Percentiles rank a stretch among this genome's conserved stretches.
Evolutionary conservation across 2,113 vertebrate genomes (phyloP).

Genomic region (Smithornis capensis): DNA sequence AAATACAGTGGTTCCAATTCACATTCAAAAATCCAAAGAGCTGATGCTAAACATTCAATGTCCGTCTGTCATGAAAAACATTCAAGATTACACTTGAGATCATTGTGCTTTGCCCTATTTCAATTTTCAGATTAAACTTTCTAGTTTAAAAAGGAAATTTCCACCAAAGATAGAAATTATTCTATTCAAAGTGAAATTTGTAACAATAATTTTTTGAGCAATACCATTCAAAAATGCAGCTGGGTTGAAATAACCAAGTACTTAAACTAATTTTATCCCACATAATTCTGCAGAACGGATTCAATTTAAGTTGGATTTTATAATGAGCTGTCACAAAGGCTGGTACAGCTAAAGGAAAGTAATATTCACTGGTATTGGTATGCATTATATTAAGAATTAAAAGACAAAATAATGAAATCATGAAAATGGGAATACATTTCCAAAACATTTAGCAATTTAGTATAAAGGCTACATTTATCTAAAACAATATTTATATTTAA

Average conservation of each 20-base stretch:
- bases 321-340: background rate
- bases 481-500: background rate
- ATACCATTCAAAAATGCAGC: background rate
- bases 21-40: slow-evolving; percentile 44
- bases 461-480: background rate
- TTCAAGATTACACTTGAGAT: background rate
- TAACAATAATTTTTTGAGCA: background rate
- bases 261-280: background rate
- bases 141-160: background rate
- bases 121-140: background rate
- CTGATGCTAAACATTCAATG: background rate
- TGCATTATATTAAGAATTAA: background rate
- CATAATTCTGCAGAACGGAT: background rate
- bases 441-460: background rate
- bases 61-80: background rate
- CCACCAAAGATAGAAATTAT: background rate
- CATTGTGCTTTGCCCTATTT: background rate
- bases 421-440: background rate
- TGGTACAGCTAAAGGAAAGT: background rate
- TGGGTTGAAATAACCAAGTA: background rate
- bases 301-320: background rate
- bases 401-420: background rate
- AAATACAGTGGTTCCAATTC: slow-evolving; percentile 32
- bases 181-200: background rate
- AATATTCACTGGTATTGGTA: background rate